Evolutionary conservation across 2,888 invertebrate genomes (phyloP), one percentile per base, ranked within the genome.

Genomic region (Amiota communis): DNA sequence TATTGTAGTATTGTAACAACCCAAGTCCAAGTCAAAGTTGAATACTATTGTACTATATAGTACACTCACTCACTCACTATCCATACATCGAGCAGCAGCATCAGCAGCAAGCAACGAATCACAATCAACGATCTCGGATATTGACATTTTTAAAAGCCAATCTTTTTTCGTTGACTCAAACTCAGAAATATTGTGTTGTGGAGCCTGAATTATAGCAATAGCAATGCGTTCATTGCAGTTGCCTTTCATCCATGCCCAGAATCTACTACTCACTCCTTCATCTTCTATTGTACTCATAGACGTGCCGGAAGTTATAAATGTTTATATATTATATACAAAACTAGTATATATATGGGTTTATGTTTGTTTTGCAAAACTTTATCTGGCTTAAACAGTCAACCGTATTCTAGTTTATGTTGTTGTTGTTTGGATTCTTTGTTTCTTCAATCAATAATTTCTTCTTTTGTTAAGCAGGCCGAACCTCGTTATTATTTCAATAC

Each of bases 71-170:
- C n/a, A 23, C 23, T 23, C 2, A 36, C 36, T 36, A 36, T 36
- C 36, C 36, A 36, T 36, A 36, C 36, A 36, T 2, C 36, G 36
- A 6, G 8, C 36, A 36, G n/a, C n/a, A n/a, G n/a, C n/a, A n/a
- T n/a, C n/a, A n/a, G n/a, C n/a, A n/a, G 36, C 36, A 36, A 36
- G 36, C 36, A 36, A 36, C 36, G 23, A 20, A 9, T 15, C 59
- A 59, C 17, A 20, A 51, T 23, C 53, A 68, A 17, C 67, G 67
- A 68, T 68, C 49, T 68, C 53, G 64, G 71, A 82, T 84, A 85
- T 83, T 83, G 83, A 82, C 85, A 80, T 83, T 83, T 84, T 83
- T 83, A 83, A 85, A 83, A 84, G 84, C 80, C 85, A 84, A 84
- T 83, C 81, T 83, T 76, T 74, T 69, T 17, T 49, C 23, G 13